Evolutionary conservation across 2,888 invertebrate genomes (phyloP).

Genomic region (Metacarcinus magister): DNA sequence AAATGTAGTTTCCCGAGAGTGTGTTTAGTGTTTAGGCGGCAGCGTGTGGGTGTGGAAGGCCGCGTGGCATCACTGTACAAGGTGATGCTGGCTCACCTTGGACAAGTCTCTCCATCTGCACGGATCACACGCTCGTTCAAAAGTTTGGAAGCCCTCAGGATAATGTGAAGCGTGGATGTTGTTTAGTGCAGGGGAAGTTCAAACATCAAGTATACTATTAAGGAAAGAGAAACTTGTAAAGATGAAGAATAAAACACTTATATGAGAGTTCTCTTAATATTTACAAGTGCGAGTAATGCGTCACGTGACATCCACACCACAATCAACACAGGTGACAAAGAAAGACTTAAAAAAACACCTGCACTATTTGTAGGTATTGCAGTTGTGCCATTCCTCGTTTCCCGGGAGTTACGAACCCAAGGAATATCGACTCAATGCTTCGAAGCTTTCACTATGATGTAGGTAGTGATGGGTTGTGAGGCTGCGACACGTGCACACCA

Average conservation of each 20-base stretch:
- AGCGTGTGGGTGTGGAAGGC: too few species aligned
- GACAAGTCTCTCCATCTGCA: too few species aligned
- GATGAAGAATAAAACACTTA: not conserved
- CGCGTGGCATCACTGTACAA: too few species aligned
- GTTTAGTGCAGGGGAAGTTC: too few species aligned
- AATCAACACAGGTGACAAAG: not conserved
- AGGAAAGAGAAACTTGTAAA: not conserved
- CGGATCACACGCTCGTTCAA: too few species aligned
- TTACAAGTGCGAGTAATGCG: not conserved
- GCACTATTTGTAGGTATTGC: not conserved
- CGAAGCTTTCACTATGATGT: not conserved
- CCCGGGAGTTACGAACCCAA: not conserved
- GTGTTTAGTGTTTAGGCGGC: too few species aligned
- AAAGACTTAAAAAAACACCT: not conserved
- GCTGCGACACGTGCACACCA: not conserved
- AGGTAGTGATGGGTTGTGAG: not conserved
- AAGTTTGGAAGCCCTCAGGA: too few species aligned
- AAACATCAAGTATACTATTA: too few species aligned
- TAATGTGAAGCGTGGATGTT: too few species aligned
- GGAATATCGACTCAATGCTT: not conserved
- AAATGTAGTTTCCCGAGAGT: too few species aligned
- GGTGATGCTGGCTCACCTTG: too few species aligned
- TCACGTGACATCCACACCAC: not conserved
- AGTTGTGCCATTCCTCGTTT: not conserved
- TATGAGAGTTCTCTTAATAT: not conserved